Evolutionary conservation across 2,113 vertebrate genomes (phyloP).

Genomic region (Catharus fuscescens): DNA sequence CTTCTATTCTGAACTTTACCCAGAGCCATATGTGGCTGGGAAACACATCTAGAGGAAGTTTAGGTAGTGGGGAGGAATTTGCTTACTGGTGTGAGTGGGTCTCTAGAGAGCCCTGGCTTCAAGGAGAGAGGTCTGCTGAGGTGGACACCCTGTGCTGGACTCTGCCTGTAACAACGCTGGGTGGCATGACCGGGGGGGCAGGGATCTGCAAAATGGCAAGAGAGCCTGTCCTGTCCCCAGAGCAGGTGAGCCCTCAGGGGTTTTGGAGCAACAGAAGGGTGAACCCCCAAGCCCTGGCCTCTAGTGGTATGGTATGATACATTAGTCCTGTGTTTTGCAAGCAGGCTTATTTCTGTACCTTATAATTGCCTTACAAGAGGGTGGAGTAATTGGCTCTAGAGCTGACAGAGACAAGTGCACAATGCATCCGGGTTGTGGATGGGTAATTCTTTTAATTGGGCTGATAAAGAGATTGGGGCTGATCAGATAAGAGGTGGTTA

Average conservation of each 20-base stretch:
- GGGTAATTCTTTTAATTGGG: constrained; percentile 68
- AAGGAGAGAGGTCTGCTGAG: background rate
- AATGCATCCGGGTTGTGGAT: constrained; percentile 38
- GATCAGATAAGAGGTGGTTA: constrained; percentile 59
- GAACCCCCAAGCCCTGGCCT: background rate
- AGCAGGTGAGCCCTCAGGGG: background rate
- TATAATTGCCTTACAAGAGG: constrained; percentile 60
- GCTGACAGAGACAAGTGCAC: constrained; percentile 45
- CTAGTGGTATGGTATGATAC: rapidly evolving
- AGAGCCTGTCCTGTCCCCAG: background rate
- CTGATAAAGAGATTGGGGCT: constrained; percentile 60
- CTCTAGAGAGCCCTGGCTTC: background rate
- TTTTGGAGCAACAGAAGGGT: background rate
- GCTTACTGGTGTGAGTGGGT: rapidly evolving
- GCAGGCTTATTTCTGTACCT: constrained; percentile 60
- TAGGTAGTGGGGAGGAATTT: background rate
- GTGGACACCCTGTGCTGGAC: background rate
- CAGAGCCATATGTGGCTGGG: background rate
- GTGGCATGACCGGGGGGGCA: background rate
- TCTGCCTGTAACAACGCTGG: background rate
- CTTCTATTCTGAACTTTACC: background rate
- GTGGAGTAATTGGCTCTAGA: constrained; percentile 59
- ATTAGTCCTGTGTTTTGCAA: background rate
- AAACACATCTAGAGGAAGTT: background rate
- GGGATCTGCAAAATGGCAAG: background rate